Percentiles rank a stretch among this genome's conserved stretches.
These are phyloP conservation scores for Habroteleia sp. DNA, from an alignment of 2,888 invertebrate species.

Conservation along the genomic window DNA sequence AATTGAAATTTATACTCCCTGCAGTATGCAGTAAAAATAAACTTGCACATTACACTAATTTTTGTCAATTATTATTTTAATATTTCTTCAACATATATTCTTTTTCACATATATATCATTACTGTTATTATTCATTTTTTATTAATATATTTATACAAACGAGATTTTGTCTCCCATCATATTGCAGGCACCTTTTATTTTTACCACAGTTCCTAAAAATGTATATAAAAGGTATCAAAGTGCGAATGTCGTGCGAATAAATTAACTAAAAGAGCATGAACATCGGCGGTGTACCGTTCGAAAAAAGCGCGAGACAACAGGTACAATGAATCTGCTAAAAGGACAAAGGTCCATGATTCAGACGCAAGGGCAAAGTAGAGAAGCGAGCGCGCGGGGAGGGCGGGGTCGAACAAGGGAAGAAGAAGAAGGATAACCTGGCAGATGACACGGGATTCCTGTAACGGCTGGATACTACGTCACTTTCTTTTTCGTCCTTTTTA, in stretches of 20 bases:
- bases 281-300: slow-evolving; percentile 23
- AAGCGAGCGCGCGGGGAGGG: slow-evolving; percentile 12
- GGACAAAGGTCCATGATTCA: slow-evolving; percentile 72
- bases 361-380: slow-evolving; percentile 50
- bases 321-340: slow-evolving; percentile 67
- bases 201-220: too few relatives aligned
- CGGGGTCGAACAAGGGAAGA: slow-evolving; percentile 39
- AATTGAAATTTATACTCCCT: too few relatives aligned
- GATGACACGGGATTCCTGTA: slow-evolving; percentile 74
- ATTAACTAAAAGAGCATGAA: slow-evolving; percentile 46
- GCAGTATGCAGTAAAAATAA: too few relatives aligned
- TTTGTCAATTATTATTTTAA: too few relatives aligned
- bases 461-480: slow-evolving; percentile 73
- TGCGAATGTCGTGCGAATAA: slow-evolving; percentile 23
- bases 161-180: too few relatives aligned
- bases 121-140: too few relatives aligned
- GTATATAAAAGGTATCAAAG: slow-evolving; percentile 1
- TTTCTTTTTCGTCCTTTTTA: slow-evolving; percentile 68
- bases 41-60: too few relatives aligned
- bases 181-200: too few relatives aligned
- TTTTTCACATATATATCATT: too few relatives aligned
- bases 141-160: too few relatives aligned
- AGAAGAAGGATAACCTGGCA: slow-evolving; percentile 68
- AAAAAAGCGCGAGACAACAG: slow-evolving; percentile 61
- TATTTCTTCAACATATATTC: too few relatives aligned